Conservation (phyloP, 2,888 invertebrate species). For the Xestia sexstrigata region DNA sequence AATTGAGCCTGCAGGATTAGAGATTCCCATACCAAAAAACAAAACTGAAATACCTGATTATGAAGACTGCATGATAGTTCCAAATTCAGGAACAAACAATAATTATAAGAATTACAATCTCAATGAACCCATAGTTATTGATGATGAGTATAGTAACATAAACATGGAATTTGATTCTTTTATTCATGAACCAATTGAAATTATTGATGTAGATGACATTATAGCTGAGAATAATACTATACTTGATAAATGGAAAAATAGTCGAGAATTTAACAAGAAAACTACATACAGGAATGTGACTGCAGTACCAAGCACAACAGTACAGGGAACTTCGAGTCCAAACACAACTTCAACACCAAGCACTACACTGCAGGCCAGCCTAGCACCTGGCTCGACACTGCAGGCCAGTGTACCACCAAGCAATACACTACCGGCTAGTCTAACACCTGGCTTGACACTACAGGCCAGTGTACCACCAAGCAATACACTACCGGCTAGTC, state of each 20-base stretch:
- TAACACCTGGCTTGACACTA: neutral
- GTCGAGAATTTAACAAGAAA: slow-evolving; percentile 6
- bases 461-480: neutral
- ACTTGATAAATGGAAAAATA: slow-evolving; percentile 47
- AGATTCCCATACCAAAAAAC: neutral
- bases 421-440: neutral
- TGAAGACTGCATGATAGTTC: slow-evolving; percentile 53
- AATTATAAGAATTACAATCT: neutral
- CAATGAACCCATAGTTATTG: slow-evolving; percentile 53
- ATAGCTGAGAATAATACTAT: slow-evolving; percentile 73
- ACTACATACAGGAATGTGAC: slow-evolving; percentile 10
- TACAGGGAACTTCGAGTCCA: neutral
- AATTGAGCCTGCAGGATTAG: neutral
- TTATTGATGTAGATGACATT: slow-evolving; percentile 75
- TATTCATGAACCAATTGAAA: slow-evolving; percentile 48
- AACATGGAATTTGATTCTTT: slow-evolving; percentile 16
- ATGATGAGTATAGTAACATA: slow-evolving; percentile 61
- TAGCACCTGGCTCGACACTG: neutral
- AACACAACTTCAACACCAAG: neutral
- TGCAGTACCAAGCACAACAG: neutral
- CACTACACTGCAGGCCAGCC: neutral
- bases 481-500: neutral
- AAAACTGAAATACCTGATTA: slow-evolving; percentile 15
- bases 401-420: neutral
- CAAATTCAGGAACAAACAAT: slow-evolving; percentile 10